Percentiles rank a stretch among this genome's conserved stretches.
These are phyloP conservation scores for Trachelus stipa DNA, from an alignment of 2,888 invertebrate species.

Conservation along the genomic window DNA sequence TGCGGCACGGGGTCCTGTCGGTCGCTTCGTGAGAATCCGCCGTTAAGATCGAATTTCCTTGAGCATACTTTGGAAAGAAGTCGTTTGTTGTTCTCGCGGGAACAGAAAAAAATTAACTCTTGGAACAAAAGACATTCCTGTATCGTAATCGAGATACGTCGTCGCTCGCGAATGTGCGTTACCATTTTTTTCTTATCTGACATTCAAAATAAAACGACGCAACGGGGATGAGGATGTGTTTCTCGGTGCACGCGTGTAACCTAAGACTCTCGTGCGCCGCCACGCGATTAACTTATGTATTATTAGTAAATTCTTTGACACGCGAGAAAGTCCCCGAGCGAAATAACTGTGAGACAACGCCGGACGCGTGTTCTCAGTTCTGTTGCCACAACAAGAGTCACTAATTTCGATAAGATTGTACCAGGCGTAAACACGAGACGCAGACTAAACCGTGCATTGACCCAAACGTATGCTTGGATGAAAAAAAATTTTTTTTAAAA, in stretches of 20 bases:
- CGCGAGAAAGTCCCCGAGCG: constrained; percentile 19
- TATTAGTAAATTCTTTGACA: constrained; percentile 34
- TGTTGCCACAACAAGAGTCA: constrained; percentile 32
- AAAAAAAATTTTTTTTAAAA: neutral
- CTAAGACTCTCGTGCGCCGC: constrained; percentile 13
- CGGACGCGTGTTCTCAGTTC: constrained; percentile 35
- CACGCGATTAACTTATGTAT: neutral
- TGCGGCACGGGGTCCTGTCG: neutral
- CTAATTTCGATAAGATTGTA: constrained; percentile 39
- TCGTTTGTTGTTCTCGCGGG: neutral
- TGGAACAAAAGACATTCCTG: neutral
- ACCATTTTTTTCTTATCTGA: neutral
- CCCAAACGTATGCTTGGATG: neutral
- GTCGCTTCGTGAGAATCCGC: neutral
- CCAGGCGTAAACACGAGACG: neutral
- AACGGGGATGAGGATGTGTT: constrained; percentile 23
- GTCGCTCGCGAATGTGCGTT: neutral
- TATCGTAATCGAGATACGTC: neutral
- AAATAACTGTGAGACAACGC: constrained; percentile 32
- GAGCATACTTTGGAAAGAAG: neutral
- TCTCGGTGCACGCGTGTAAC: constrained; percentile 21
- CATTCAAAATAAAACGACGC: neutral
- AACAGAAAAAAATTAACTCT: neutral
- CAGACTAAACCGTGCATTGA: neutral
- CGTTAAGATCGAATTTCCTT: neutral